Base-by-base conservation (phyloP, 2,888 invertebrate genomes). In the Anticlea derivata region DNA sequence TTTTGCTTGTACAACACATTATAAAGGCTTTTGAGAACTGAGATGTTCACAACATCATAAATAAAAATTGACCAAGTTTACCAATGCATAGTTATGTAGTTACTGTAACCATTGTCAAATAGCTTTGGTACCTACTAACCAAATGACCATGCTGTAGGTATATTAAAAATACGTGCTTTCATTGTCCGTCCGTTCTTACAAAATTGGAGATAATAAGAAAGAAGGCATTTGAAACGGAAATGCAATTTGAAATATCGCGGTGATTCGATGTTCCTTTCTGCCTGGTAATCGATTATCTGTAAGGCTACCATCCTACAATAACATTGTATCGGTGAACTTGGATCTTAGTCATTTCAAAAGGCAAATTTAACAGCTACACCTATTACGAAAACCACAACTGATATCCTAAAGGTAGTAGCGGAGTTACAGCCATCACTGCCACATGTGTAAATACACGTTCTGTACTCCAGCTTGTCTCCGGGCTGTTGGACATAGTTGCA, bases 361-460 rank as follows among this genome's bases (percentile, higher is more conserved):
- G 63, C 48, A 39, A 13, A 62, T 13, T 59, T 69, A 7, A 61
- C 22, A 53, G 63, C 46, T 53, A 69, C 55, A 5, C 60, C 37
- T 49, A 73, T 37, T 7, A 68, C n/a, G 39, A 76, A 41, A 24
- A 68, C 35, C 11, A 66, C n/a, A 1, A 58, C 13, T 6, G 86
- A 72, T 45, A 74, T 68, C 45, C 61, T 68, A 3, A 76, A 31
- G 12, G 55, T 65, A 1, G 78, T 60, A 5, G 93, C 91, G n/a
- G 91, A 77, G 85, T 98, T 98, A 77, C 98, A 98, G 1, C 96
- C 97, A 73, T 97, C 95, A 0, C 94, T 92, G 48, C 91, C 86
- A 70, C 98, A 98, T 0, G 97, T 97, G 76, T 93, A 97, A 44
- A 97, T 94, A 80, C 98, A 98, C 1, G 97, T 96, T 60, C 97